Percentiles rank a stretch among this genome's conserved stretches.
These are phyloP conservation scores for Heliangelus exortis DNA, from an alignment of 2,797 vertebrate genomes.

Conservation along the genomic window DNA sequence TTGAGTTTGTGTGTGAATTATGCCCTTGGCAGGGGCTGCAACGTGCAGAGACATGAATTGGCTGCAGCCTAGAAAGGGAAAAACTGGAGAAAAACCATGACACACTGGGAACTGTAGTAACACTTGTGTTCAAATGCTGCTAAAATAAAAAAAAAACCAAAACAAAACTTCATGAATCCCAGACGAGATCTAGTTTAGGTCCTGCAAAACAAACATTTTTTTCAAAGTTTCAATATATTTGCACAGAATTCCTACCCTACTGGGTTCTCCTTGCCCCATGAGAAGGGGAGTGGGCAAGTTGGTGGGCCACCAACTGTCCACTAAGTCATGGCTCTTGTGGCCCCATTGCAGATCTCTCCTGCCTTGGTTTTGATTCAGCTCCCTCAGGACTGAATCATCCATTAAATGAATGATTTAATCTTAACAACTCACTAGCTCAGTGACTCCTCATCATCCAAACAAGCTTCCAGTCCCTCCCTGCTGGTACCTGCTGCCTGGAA, in stretches of 20 bases:
- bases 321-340: accelerated
- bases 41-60: background rate
- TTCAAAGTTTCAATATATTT: background rate
- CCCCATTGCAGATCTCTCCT: background rate
- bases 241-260: background rate
- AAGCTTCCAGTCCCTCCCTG: background rate
- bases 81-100: background rate
- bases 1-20: accelerated
- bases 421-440: background rate
- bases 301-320: background rate
- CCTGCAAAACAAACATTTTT: background rate
- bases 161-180: background rate
- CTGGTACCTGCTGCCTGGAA: background rate
- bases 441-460: background rate
- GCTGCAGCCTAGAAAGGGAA: background rate
- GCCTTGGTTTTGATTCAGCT: background rate
- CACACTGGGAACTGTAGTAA: background rate
- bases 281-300: background rate
- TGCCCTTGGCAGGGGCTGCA: background rate
- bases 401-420: background rate
- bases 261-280: background rate
- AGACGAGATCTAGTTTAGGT: background rate
- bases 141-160: background rate
- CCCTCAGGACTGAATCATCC: background rate
- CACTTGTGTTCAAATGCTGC: background rate